Base-by-base conservation (phyloP, 2,888 invertebrate species). In the Melikaiella ostensackeni region DNA sequence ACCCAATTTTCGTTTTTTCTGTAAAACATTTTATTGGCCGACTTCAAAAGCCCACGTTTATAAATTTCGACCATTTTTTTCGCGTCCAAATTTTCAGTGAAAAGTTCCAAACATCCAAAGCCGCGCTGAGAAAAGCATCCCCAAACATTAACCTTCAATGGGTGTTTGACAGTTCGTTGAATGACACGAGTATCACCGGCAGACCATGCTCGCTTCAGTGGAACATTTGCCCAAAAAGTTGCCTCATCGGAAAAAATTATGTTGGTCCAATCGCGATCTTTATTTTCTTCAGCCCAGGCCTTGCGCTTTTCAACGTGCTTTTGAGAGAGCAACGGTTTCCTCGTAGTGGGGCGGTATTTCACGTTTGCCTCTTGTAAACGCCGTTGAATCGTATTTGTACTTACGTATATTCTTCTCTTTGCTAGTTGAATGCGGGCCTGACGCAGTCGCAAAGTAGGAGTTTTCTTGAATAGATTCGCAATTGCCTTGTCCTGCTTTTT, bases 401-500 rank as follows among this genome's bases (percentile, higher is more conserved):
- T 55, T 1, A 80, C 74, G 62, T 80, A 7, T 50, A 78, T 46
- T n/a, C 70, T 63, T 62, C 70, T 78, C 50, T n/a, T n/a, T n/a
- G n/a, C n/a, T n/a, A n/a, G n/a, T 76, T 80, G 24, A 21, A 64
- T 64, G 64, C 75, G n/a, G 1, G 30, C 77, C 55, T 64, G 42
- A 42, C 46, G 24, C 16, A 46, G 46, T 70, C 46, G 46, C 70
- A 42, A 16, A 46, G 70, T 21, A 8, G 79, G 70, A 50, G 61
- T 75, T 46, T 35, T 27, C 61, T 75, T 21, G 59, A 80, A 78
- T 16, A 78, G 16, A 42, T 24, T 27, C 0, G 46, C 9, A 11
- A 70, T 70, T 13, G 59, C 62, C 73, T 73, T 80, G 24, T 82
- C 79, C 62, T 80, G 24, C 46, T 63, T 79, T 5, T 5, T 73